phyloP scores from a whole-genome alignment of 2,797 vertebrate species.

The Hozukius guyotensis region DNA sequence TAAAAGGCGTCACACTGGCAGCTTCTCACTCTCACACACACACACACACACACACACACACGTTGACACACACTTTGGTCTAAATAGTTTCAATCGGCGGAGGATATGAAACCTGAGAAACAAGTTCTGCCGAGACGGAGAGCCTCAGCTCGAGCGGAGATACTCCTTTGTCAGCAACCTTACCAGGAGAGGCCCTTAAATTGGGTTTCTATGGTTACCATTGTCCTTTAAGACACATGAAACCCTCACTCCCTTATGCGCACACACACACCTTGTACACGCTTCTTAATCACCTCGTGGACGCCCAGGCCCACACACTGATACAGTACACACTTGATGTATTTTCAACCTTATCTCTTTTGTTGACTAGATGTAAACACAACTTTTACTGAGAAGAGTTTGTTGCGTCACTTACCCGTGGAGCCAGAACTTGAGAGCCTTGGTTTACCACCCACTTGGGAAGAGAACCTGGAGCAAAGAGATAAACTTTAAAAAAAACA shows the following conservation, averaged over 20 bases:
- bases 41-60: background rate
- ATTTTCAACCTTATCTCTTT: background rate
- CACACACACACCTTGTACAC: slow-evolving; percentile 7
- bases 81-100: slow-evolving; percentile 46
- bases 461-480: slow-evolving; percentile 79
- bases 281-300: background rate
- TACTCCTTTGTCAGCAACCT: slow-evolving; percentile 67
- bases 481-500: background rate
- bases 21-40: background rate
- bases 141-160: slow-evolving; percentile 34
- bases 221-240: slow-evolving; percentile 69
- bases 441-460: slow-evolving; percentile 89
- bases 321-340: background rate
- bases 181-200: slow-evolving; percentile 46
- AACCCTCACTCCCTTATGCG: slow-evolving; percentile 34
- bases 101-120: slow-evolving; percentile 72
- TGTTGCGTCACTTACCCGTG: slow-evolving; percentile 70
- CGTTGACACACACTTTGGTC: background rate
- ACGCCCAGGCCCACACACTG: slow-evolving; percentile 9
- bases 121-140: slow-evolving; percentile 68
- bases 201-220: slow-evolving; percentile 73
- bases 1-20: background rate
- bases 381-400: background rate
- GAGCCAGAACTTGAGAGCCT: slow-evolving; percentile 83
- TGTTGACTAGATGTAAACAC: background rate